Percentiles rank a stretch among this genome's conserved stretches.
phyloP scores from a whole-genome alignment of 2,113 vertebrate genomes.

The Nycticorax nycticorax region DNA sequence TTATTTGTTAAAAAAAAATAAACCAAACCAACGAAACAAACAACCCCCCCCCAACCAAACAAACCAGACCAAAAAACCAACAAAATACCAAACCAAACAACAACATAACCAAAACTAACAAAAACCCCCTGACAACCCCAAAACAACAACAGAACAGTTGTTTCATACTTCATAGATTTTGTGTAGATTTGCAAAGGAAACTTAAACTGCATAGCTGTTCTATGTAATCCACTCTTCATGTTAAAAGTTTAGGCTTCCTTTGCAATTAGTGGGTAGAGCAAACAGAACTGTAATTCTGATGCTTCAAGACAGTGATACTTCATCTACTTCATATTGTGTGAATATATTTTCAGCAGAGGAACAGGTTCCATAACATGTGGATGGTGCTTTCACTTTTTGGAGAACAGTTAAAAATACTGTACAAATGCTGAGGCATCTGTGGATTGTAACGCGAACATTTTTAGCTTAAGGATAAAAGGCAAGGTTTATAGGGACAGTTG shows the following conservation, averaged over 20 bases:
- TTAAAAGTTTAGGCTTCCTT: neutral
- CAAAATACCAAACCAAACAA: neutral
- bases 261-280: neutral
- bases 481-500: neutral
- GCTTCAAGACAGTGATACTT: neutral
- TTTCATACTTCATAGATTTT: neutral
- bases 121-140: fast-evolving
- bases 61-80: neutral
- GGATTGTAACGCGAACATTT: neutral
- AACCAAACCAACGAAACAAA: neutral
- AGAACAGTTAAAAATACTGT: neutral
- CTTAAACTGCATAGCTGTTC: neutral
- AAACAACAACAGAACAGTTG: fast-evolving
- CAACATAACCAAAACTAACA: no score
- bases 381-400: neutral
- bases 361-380: fast-evolving
- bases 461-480: fast-evolving
- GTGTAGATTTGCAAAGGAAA: neutral
- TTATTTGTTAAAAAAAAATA: neutral
- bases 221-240: neutral
- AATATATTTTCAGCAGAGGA: neutral
- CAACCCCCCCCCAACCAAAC: no score
- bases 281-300: neutral
- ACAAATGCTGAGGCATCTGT: neutral
- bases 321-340: fast-evolving